phyloP scores from a whole-genome alignment of 2,888 invertebrate species.

The Emmelina monodactyla region DNA sequence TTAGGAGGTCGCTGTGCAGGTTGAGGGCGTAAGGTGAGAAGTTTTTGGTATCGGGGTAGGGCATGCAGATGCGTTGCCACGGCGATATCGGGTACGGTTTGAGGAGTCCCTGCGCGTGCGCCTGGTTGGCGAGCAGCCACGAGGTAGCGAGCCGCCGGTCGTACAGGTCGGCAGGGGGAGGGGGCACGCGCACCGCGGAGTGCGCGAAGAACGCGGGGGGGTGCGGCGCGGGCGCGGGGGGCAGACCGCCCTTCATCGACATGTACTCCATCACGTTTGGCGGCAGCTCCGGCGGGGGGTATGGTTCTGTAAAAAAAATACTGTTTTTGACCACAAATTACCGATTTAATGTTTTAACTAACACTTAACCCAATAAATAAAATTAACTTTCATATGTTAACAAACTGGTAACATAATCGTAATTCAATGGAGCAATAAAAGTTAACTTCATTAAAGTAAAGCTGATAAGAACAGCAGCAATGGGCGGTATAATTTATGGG shows the following conservation, averaged over 20 bases:
- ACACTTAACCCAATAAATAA: not conserved
- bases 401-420: not conserved
- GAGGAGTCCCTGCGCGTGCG: slow-evolving; percentile 50
- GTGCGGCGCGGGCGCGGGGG: slow-evolving; percentile 32
- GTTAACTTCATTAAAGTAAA: not conserved
- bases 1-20: slow-evolving; percentile 41
- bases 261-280: slow-evolving; percentile 55
- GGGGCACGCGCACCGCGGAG: slow-evolving; percentile 45
- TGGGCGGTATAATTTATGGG: too few relatives aligned
- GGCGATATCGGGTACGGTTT: slow-evolving; percentile 61
- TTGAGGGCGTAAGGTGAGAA: slow-evolving; percentile 47
- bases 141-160: slow-evolving; percentile 61
- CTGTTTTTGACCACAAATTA: not conserved
- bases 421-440: not conserved
- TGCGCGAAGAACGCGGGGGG: slow-evolving; percentile 50
- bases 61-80: slow-evolving; percentile 69
- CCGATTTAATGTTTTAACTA: not conserved
- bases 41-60: slow-evolving; percentile 48
- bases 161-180: slow-evolving; percentile 43
- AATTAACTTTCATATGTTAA: not conserved
- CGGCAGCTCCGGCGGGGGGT: slow-evolving; percentile 39
- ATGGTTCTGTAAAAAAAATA: slow-evolving; percentile 36
- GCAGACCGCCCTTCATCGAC: slow-evolving; percentile 41
- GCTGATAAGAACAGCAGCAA: too few relatives aligned
- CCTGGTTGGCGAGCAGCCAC: slow-evolving; percentile 63